These are phyloP conservation scores for Strigamia crassipes DNA, from an alignment of 2,888 invertebrate genomes.

Conservation along the genomic window DNA sequence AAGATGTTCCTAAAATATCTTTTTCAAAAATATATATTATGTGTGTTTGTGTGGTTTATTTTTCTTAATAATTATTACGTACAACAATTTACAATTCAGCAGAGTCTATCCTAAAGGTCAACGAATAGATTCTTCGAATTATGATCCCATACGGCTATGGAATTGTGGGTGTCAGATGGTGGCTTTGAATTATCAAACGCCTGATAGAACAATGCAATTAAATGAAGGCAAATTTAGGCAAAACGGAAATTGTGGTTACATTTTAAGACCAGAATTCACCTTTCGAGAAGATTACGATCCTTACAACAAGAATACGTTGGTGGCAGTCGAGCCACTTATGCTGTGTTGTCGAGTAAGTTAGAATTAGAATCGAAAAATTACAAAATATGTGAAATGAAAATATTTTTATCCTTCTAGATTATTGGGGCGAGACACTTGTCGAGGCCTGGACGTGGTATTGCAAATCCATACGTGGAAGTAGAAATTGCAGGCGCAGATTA, in stretches of 20 bases:
- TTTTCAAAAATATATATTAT: background rate
- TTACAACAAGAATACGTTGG: conserved; percentile 68
- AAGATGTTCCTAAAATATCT: conserved; percentile 53
- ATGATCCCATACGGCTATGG: conserved; percentile 93
- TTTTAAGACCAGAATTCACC: conserved; percentile 90
- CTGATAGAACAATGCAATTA: conserved; percentile 92
- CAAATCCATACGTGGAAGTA: conserved; percentile 89
- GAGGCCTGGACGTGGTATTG: conserved; percentile 76
- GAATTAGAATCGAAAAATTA: background rate
- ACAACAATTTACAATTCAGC: conserved; percentile 73
- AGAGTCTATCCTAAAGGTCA: conserved; percentile 89
- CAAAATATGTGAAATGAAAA: background rate
- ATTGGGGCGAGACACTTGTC: conserved; percentile 88
- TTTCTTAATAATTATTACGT: conserved; percentile 48
- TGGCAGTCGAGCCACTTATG: conserved; percentile 67
- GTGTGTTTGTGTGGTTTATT: background rate
- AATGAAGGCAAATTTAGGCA: conserved; percentile 91
- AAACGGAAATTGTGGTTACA: conserved; percentile 91
- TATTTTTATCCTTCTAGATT: conserved; percentile 60
- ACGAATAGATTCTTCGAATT: conserved; percentile 95
- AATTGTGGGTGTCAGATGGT: conserved; percentile 96
- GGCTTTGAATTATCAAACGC: conserved; percentile 95
- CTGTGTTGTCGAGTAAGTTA: conserved; percentile 56
- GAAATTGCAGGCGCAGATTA: conserved; percentile 87
- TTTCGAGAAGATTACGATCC: conserved; percentile 78